These are phyloP conservation scores for Micronycteris hirsuta DNA, from an alignment of 2,113 vertebrate genomes.

Conservation along the genomic window DNA sequence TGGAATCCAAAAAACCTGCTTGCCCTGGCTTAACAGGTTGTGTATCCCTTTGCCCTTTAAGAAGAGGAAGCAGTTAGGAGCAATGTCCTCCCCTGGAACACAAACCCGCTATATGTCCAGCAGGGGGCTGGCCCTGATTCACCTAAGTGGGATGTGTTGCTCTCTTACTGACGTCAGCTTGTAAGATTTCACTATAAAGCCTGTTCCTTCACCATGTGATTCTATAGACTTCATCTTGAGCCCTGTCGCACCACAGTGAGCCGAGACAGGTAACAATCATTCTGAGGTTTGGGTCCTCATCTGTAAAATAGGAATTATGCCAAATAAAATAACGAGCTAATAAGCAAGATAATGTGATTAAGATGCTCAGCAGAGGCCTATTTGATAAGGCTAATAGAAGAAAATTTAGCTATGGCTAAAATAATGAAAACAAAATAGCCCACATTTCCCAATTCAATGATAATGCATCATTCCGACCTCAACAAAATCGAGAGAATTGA, in stretches of 20 bases:
- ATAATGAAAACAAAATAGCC: background rate
- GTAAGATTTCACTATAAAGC: background rate
- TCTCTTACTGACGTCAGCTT: background rate
- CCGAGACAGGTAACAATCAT: background rate
- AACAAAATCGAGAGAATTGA: background rate
- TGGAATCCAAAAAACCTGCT: background rate
- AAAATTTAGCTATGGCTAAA: background rate
- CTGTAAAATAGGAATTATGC: background rate
- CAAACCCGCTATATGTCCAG: background rate
- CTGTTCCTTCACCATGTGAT: background rate
- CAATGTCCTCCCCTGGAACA: background rate
- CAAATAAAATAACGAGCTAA: background rate
- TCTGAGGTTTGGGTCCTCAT: background rate
- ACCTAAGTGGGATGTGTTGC: background rate
- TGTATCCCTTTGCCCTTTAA: background rate
- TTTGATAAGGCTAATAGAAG: background rate
- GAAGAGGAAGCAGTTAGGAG: background rate
- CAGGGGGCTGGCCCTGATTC: background rate
- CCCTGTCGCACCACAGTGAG: background rate
- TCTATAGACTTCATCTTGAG: background rate
- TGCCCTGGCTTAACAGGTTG: background rate
- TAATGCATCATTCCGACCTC: background rate
- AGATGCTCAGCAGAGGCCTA: background rate
- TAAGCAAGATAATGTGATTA: background rate
- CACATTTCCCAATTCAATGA: background rate